A percentile compares a stretch with the other conserved stretches of the same genome.
These are phyloP conservation scores for Drosophila glabriapex DNA, from an alignment of 2,888 invertebrate genomes.

Conservation along the genomic window DNA sequence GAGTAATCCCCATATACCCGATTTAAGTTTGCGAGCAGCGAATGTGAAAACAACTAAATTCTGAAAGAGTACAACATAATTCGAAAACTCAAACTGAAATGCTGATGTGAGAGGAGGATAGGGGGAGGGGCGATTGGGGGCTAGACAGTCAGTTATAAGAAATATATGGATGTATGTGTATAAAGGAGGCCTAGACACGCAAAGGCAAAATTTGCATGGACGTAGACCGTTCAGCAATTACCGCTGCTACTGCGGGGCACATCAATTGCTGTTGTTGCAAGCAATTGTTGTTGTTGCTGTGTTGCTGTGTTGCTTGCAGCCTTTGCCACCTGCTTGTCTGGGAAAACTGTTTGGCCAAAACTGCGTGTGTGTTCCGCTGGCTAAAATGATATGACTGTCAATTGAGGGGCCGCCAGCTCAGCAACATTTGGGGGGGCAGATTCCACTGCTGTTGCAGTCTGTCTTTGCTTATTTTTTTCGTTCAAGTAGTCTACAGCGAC, in stretches of 20 bases:
- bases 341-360: constrained; percentile 53
- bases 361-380: constrained; percentile 78
- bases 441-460: constrained; percentile 15
- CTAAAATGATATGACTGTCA: constrained; percentile 75
- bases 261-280: constrained; percentile 53
- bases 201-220: constrained; percentile 66
- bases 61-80: constrained; percentile 46
- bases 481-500: constrained; percentile 74
- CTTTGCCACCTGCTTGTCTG: constrained; percentile 78
- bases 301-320: constrained; percentile 50
- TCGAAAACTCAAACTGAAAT: constrained; percentile 29
- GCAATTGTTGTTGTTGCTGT: constrained; percentile 10
- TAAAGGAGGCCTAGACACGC: constrained; percentile 62
- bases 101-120: background rate
- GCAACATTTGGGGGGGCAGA: background rate
- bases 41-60: constrained; percentile 27
- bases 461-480: constrained; percentile 29
- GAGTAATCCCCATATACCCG: background rate
- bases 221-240: constrained; percentile 65
- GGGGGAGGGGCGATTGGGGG: background rate
- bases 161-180: background rate
- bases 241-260: constrained; percentile 61
- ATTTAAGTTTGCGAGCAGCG: background rate
- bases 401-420: constrained; percentile 29
- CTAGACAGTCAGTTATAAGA: constrained; percentile 7